These are phyloP conservation scores for Petrocephalus microphthalmus DNA, from an alignment of 2,113 vertebrate genomes.

Conservation along the genomic window DNA sequence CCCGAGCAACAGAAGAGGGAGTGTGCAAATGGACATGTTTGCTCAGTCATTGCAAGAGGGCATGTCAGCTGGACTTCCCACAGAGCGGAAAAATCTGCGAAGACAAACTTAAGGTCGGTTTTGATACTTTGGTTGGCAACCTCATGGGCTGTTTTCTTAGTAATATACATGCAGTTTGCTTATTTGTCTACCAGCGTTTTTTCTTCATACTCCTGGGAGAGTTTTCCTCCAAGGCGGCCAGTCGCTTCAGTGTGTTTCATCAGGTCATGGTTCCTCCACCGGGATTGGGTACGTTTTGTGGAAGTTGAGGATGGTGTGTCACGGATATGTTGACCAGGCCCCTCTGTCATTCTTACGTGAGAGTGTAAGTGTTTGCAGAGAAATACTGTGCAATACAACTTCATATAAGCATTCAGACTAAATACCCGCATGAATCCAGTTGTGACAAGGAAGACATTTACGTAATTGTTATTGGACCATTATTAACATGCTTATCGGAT, in stretches of 20 bases:
- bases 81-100: background rate
- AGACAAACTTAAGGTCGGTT: conserved; percentile 45
- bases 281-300: conserved; percentile 39
- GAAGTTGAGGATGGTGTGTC: conserved; percentile 45
- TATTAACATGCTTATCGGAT: conserved; percentile 56
- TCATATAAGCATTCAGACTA: conserved; percentile 55
- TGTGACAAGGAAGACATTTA: conserved; percentile 64
- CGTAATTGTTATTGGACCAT: conserved; percentile 63
- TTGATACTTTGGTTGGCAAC: conserved; percentile 34
- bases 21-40: conserved; percentile 35
- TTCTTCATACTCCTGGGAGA: conserved; percentile 38
- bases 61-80: conserved; percentile 33
- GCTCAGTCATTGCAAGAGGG: conserved; percentile 27
- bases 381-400: conserved; percentile 66
- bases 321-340: conserved; percentile 47
- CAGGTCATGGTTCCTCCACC: background rate
- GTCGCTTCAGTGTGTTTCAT: conserved; percentile 37
- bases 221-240: conserved; percentile 44
- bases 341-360: conserved; percentile 37
- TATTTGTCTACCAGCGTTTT: conserved; percentile 36
- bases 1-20: conserved; percentile 36
- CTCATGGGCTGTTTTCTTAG: conserved; percentile 42
- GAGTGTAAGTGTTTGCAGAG: conserved; percentile 49
- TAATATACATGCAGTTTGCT: conserved; percentile 31
- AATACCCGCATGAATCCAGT: conserved; percentile 63